A percentile compares a stretch with the other conserved stretches of the same genome.
Evolutionary conservation across 2,113 vertebrate genomes (phyloP).

Genomic region (Corythornis vintsioides): DNA sequence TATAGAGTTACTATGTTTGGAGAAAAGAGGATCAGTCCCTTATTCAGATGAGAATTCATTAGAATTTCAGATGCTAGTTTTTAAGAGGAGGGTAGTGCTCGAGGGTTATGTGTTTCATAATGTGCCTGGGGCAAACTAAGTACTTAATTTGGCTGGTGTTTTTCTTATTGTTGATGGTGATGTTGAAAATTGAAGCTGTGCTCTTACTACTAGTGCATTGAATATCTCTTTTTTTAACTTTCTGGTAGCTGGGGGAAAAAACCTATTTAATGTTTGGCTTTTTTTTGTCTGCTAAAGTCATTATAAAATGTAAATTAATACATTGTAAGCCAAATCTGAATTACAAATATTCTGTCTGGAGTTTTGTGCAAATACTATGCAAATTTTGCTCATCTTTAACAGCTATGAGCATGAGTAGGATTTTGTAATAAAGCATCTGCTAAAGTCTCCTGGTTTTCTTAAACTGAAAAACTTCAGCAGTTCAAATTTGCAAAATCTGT

Average conservation of each 20-base stretch:
- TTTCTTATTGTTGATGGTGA: slow-evolving; percentile 36
- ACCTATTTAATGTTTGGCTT: not conserved
- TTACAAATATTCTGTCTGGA: slow-evolving; percentile 58
- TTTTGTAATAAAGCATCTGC: slow-evolving; percentile 12
- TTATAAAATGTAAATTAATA: slow-evolving; percentile 69
- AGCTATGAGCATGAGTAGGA: not conserved
- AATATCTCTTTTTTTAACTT: slow-evolving; percentile 12
- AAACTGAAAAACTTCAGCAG: not conserved
- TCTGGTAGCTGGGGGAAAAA: slow-evolving; percentile 21
- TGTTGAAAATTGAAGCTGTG: slow-evolving; percentile 37
- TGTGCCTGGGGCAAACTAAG: slow-evolving; percentile 13
- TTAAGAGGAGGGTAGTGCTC: not conserved
- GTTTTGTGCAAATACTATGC: slow-evolving; percentile 20
- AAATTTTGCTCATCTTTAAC: slow-evolving; percentile 52
- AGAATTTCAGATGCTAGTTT: slow-evolving; percentile 20
- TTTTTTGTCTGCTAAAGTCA: slow-evolving; percentile 34
- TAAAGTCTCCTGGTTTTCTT: not conserved
- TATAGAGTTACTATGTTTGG: not conserved
- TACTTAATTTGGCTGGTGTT: slow-evolving; percentile 29
- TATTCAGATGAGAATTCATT: slow-evolving; percentile 33
- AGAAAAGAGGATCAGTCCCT: not conserved
- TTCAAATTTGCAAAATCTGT: not conserved
- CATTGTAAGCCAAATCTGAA: slow-evolving; percentile 57
- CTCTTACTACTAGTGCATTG: not conserved
- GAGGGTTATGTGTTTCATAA: not conserved